These are phyloP conservation scores for Agriopis leucophaearia DNA, from an alignment of 2,888 invertebrate species.

Conservation along the genomic window DNA sequence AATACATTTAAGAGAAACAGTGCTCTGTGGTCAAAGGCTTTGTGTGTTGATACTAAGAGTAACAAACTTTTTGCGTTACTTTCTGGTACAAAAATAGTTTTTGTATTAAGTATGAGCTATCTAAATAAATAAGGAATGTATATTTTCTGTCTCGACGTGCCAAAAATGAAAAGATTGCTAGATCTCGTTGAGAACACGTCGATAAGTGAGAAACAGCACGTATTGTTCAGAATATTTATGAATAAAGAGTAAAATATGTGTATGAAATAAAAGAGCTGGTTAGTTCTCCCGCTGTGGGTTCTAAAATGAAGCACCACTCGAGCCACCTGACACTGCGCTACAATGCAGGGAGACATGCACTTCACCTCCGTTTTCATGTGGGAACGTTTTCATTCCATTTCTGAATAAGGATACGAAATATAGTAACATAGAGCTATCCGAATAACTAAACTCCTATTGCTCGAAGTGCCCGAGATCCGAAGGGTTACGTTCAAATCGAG, in stretches of 20 bases:
- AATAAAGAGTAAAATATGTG: slow-evolving; percentile 30
- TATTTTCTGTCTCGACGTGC: not conserved
- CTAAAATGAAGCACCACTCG: slow-evolving; percentile 51
- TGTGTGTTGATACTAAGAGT: not conserved
- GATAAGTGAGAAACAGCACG: slow-evolving; percentile 3
- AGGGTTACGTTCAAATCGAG: slow-evolving; percentile 8
- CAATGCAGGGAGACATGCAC: slow-evolving; percentile 47
- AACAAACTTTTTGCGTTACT: too few relatives aligned
- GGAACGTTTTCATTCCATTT: slow-evolving; percentile 1
- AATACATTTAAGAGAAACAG: not conserved
- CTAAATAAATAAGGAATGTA: not conserved
- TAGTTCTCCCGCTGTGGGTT: slow-evolving; percentile 39
- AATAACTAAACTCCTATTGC: slow-evolving; percentile 4
- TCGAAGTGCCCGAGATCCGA: slow-evolving; percentile 4
- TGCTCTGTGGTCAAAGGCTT: not conserved
- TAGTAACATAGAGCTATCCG: not conserved
- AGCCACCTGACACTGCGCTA: slow-evolving; percentile 52
- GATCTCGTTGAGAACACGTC: not conserved
- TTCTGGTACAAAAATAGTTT: not conserved
- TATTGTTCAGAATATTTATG: slow-evolving; percentile 29
- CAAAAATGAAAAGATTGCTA: not conserved
- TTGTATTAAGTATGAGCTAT: not conserved
- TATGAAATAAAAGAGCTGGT: slow-evolving; percentile 35
- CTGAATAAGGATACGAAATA: not conserved
- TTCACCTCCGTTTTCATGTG: slow-evolving; percentile 24